Evolutionary conservation across 2,888 invertebrate species (phyloP).

Genomic region (Ochropleura plecta): DNA sequence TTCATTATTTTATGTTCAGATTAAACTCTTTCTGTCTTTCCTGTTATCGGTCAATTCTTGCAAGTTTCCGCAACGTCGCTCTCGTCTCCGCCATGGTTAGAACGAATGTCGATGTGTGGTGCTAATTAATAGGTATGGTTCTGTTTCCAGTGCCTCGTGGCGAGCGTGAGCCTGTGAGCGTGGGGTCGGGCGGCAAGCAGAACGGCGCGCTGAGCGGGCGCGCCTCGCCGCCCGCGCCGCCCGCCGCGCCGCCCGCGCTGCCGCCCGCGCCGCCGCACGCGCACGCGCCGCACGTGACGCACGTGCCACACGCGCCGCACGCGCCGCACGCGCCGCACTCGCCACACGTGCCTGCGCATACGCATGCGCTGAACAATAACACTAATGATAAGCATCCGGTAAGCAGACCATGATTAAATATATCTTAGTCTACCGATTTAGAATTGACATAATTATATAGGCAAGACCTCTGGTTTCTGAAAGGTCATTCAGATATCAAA

Average conservation of each 20-base stretch:
- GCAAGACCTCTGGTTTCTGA: neutral
- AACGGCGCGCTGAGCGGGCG: constrained; percentile 46
- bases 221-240: constrained; percentile 38
- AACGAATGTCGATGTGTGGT: neutral
- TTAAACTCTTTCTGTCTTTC: neutral
- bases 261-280: constrained; percentile 55
- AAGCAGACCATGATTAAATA: constrained; percentile 31
- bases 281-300: constrained; percentile 35
- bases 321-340: neutral
- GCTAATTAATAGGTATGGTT: fast-evolving
- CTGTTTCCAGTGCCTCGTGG: constrained; percentile 21
- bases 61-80: neutral
- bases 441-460: too few species aligned
- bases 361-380: constrained; percentile 78
- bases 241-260: constrained; percentile 58
- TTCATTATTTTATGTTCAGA: neutral
- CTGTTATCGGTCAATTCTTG: neutral
- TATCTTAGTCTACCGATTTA: too few species aligned
- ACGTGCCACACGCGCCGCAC: constrained; percentile 37
- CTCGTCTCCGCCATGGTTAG: neutral
- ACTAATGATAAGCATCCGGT: constrained; percentile 81
- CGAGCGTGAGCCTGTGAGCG: constrained; percentile 61
- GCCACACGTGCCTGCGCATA: constrained; percentile 50
- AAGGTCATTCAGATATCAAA: neutral
- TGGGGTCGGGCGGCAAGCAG: constrained; percentile 53